Conservation (phyloP, 2,113 vertebrate genomes). For the Brienomyrus brachyistius region DNA sequence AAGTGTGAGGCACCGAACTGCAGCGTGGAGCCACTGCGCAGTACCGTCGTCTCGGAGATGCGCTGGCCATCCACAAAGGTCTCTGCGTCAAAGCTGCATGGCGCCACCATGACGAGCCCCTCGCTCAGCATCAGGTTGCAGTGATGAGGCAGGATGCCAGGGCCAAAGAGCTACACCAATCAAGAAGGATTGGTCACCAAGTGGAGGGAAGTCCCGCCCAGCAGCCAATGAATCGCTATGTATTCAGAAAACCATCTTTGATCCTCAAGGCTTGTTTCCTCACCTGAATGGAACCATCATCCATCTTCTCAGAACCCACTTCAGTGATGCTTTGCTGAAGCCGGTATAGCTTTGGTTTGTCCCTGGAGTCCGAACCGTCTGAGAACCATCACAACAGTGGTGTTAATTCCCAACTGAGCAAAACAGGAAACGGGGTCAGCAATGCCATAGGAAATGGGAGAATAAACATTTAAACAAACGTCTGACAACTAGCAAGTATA, state of each 20-base stretch:
- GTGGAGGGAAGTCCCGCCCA: background rate
- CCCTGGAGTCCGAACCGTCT: slow-evolving; percentile 96
- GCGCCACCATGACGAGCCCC: slow-evolving; percentile 90
- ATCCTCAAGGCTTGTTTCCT: background rate
- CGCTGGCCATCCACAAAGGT: slow-evolving; percentile 87
- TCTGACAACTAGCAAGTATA: background rate
- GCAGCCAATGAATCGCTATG: too few relatives aligned
- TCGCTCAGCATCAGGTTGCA: slow-evolving; percentile 94
- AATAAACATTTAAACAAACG: background rate
- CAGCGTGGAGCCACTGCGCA: slow-evolving; percentile 85
- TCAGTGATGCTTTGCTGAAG: slow-evolving; percentile 93
- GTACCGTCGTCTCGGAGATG: slow-evolving; percentile 81
- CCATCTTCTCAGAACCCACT: slow-evolving; percentile 87
- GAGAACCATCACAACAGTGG: slow-evolving; percentile 27
- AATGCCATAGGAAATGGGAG: background rate
- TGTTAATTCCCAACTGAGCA: background rate
- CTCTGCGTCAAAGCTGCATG: slow-evolving; percentile 79
- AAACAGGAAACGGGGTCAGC: background rate
- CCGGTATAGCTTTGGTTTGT: slow-evolving; percentile 96
- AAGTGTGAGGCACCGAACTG: slow-evolving; percentile 87
- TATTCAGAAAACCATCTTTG: background rate
- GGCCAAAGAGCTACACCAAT: slow-evolving; percentile 74
- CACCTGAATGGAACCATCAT: slow-evolving; percentile 93
- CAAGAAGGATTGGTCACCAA: background rate
- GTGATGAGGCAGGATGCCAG: slow-evolving; percentile 90